Evolutionary conservation across 2,797 vertebrate genomes (phyloP), one percentile per base, ranked within the genome.

Genomic region (Myotis myotis): DNA sequence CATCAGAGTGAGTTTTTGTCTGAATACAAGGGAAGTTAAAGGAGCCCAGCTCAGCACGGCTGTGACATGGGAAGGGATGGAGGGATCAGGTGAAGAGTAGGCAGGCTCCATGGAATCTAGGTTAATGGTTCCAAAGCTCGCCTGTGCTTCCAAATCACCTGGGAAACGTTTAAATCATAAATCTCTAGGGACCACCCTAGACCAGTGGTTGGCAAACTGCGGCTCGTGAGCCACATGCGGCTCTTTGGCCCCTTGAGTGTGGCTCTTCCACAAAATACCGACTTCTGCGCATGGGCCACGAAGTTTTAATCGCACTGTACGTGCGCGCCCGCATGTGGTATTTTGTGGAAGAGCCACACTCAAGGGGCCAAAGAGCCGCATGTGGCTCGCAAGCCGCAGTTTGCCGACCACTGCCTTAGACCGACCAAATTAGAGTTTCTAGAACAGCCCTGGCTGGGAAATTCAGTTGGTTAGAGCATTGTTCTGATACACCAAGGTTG

Each of bases 51-150:
- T 70, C 8, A 44, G 80, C 49, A 10, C 38, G 62, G 44, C 28
- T 66, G 72, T 41, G 22, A 30, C 0, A 0, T 33, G 60, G 55
- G 47, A 17, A 7, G 1, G 76, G 64, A 28, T 22, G 49, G 33
- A 64, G 64, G 80, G 53, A 41, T 86, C 91, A 96, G 91, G 66
- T 53, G 55, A 84, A 22, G 55, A 53, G 62, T 44, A 53, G 85
- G 41, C 57, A 55, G 84, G 71, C 38, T 20, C 5, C 17, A 4
- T 36, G 53, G 70, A 82, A 74, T 94, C 86, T 71, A 88, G 92
- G 92, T 51, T 92, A 93, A 66, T 84, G 71, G n/a, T 92, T 92
- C 81, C 60, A 79, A 72, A 89, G 71, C 36, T 84, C 62, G 38
- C 28, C 51, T 68, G 10, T 47, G 51, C 71, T n/a, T 80, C 60